These are phyloP conservation scores for Chrysolina oricalcia DNA, from an alignment of 2,888 invertebrate genomes.

Conservation along the genomic window DNA sequence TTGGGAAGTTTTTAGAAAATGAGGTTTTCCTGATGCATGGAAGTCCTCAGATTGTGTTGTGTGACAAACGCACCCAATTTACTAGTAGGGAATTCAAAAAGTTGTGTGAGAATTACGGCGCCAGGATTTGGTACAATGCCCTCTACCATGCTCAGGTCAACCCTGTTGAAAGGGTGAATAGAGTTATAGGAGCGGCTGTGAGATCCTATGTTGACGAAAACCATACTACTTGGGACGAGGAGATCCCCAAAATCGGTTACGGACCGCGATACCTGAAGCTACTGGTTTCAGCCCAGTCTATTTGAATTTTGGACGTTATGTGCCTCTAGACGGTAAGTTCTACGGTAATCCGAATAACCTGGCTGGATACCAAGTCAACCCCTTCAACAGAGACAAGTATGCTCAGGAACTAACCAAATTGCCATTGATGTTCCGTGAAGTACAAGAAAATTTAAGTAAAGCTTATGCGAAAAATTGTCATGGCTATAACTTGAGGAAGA, in stretches of 20 bases:
- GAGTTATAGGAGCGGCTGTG: neutral
- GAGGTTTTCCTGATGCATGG: neutral
- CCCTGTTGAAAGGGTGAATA: neutral
- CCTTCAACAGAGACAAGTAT: neutral
- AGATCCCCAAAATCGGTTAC: neutral
- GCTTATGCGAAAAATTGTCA: neutral
- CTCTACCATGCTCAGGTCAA: neutral
- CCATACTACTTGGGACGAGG: neutral
- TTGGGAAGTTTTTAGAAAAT: neutral
- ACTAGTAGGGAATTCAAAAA: neutral
- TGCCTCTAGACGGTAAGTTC: neutral
- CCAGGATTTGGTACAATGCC: no score
- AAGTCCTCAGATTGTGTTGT: neutral
- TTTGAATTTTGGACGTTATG: neutral
- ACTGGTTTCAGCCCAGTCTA: neutral
- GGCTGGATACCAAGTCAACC: neutral
- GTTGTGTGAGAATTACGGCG: neutral
- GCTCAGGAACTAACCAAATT: neutral
- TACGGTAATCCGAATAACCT: neutral
- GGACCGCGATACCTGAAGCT: neutral
- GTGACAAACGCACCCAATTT: neutral
- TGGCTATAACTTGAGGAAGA: neutral
- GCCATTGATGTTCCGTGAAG: neutral
- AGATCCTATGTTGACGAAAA: neutral
- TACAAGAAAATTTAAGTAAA: neutral